Base-by-base conservation (phyloP, 2,888 invertebrate species). In the Dendrolimus pini region DNA sequence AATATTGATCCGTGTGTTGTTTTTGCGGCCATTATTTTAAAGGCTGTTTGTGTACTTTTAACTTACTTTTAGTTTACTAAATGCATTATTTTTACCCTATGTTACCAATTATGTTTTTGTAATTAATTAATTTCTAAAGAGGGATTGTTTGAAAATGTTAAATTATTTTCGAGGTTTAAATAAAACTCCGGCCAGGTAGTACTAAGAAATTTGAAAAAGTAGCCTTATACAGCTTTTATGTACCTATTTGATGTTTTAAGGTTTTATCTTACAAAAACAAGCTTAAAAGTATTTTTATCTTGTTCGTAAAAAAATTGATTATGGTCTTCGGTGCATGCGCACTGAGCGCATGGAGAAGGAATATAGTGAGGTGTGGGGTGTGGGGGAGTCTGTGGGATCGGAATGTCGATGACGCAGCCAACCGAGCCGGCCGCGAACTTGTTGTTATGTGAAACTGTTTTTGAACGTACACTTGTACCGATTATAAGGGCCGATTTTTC, bases 401-500 rank as follows among this genome's bases (percentile, higher is more conserved):
- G 88, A 89, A 88, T 89, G 88, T 83, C 79, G 88, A 85, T 86
- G 89, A 89, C 85, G 87, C 84, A 84, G 85, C 78, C 82, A 74
- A 77, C 78, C 77, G 72, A 68, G 75, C 75, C 75, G 75, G 76
- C 82, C 79, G 83, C 81, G 78, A 82, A 82, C 87, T 86, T 84
- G 85, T 85, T 83, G 82, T 85, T 85, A 86, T 86, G 83, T 83
- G 83, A 82, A 85, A 85, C 85, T 80, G 83, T 83, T 83, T 80
- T 74, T 75, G 76, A 80, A 71, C 75, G 69, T 77, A 71, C 73
- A 76, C 79, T 75, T 65, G 69, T 68, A 67, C 69, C 69, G 66
- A 67, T 68, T 70, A 67, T 71, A 30, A 70, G 69, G 67, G 57
- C 56, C 30, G 30, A 30, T 3, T 30, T 30, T 30, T 30, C 30